These are phyloP conservation scores for Drosophila yakuba DNA, from an alignment of 1,140 invertebrate genomes.

Conservation along the genomic window DNA sequence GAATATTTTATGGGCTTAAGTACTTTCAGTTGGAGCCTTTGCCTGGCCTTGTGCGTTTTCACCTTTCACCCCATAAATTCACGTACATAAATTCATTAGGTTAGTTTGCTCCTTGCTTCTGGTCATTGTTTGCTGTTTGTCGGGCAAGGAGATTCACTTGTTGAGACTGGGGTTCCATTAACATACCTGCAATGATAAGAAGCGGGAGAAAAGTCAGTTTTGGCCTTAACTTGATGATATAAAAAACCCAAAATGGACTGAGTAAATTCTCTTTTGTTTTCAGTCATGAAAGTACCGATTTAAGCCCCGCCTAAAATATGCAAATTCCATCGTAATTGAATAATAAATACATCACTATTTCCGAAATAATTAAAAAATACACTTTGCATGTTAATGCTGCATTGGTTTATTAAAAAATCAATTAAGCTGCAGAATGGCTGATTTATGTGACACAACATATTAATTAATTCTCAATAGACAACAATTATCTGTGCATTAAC, in stretches of 20 bases:
- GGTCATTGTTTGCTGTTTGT: conserved; percentile 45
- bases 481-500: not conserved
- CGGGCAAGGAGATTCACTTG: conserved; percentile 30
- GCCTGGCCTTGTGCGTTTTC: conserved; percentile 59
- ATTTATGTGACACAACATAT: not conserved
- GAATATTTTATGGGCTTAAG: conserved; percentile 82
- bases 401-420: not conserved
- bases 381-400: not conserved
- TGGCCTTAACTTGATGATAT: not conserved
- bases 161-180: conserved; percentile 31
- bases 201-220: conserved; percentile 10
- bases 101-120: conserved; percentile 43
- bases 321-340: not conserved
- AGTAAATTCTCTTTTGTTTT: not conserved
- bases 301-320: not conserved
- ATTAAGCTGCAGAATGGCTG: not conserved
- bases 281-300: not conserved
- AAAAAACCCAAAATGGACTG: not conserved
- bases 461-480: not conserved
- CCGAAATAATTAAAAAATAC: not conserved
- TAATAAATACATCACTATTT: not conserved
- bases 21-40: conserved; percentile 75
- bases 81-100: conserved; percentile 75
- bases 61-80: conserved; percentile 50
- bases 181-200: conserved; percentile 51